phyloP scores from a whole-genome alignment of 92 coral and sea anemone genomes.

The Heliopora coerulea region DNA sequence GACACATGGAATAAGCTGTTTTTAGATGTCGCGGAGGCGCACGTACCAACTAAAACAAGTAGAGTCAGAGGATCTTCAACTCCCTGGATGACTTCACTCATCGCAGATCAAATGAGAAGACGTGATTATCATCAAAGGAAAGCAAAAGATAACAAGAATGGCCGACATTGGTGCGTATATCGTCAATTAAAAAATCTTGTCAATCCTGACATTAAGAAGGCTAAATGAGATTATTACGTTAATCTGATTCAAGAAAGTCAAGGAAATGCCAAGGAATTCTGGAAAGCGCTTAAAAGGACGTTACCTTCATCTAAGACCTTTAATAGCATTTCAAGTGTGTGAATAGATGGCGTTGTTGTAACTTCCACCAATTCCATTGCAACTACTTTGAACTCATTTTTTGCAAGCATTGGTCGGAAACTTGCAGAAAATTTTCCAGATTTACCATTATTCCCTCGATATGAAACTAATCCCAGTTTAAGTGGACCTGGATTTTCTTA shows the following conservation, averaged over 20 bases:
- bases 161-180: constrained; percentile 26
- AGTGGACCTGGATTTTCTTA: too few species aligned
- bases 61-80: constrained; percentile 38
- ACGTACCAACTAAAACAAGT: constrained; percentile 48
- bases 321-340: too few species aligned
- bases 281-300: constrained; percentile 37
- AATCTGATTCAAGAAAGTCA: constrained; percentile 40
- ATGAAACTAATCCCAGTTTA: too few species aligned
- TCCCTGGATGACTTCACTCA: constrained; percentile 37
- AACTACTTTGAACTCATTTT: too few species aligned
- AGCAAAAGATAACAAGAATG: constrained; percentile 12
- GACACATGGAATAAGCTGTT: constrained; percentile 55
- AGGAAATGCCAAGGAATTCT: constrained; percentile 47
- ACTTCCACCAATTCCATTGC: too few species aligned
- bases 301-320: constrained; percentile 26
- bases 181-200: constrained; percentile 44
- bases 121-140: constrained; percentile 41
- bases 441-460: too few species aligned
- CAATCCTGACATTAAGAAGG: constrained; percentile 38
- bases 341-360: too few species aligned
- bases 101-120: constrained; percentile 32
- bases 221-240: constrained; percentile 37
- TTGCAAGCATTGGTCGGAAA: too few species aligned
- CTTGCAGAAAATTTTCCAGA: too few species aligned
- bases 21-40: constrained; percentile 44